Conservation (phyloP, 2,888 invertebrate genomes). For the Drosophila stalkeri region DNA sequence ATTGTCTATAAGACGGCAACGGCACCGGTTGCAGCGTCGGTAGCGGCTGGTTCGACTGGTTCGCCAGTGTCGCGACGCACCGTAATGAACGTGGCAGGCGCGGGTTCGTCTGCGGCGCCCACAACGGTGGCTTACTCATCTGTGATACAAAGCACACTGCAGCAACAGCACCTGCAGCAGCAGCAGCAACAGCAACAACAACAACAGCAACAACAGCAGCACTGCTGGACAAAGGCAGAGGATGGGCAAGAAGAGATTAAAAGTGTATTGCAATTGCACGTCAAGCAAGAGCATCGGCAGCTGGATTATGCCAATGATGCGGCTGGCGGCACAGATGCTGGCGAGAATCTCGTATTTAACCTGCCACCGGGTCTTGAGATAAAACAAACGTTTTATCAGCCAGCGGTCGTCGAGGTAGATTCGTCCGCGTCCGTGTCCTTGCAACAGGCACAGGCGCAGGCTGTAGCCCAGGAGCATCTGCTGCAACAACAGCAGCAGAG, state of each 20-base stretch:
- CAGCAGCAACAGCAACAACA: constrained; percentile 65
- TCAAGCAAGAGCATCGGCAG: constrained; percentile 82
- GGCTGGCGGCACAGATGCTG: constrained; percentile 59
- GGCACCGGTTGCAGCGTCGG: constrained; percentile 49
- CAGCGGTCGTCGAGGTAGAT: constrained; percentile 55
- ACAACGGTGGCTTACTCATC: constrained; percentile 91
- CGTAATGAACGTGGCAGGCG: constrained; percentile 75
- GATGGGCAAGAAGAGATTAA: constrained; percentile 80
- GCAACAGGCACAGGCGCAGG: constrained; percentile 66
- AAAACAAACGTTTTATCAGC: constrained; percentile 80
- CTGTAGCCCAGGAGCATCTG: constrained; percentile 65
- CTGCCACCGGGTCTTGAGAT: constrained; percentile 82
- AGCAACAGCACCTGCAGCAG: constrained; percentile 73
- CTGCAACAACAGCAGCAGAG: constrained; percentile 66
- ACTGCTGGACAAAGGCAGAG: constrained; percentile 81
- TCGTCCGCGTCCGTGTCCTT: constrained; percentile 39
- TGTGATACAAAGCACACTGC: constrained; percentile 88
- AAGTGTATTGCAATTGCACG: constrained; percentile 82
- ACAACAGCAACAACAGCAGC: constrained; percentile 66
- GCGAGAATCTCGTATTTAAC: constrained; percentile 83
- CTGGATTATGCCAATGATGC: constrained; percentile 73
- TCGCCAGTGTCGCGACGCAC: constrained; percentile 77
- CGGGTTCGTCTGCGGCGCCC: constrained; percentile 80
- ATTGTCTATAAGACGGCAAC: constrained; percentile 83
- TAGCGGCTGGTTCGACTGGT: constrained; percentile 57